Evolutionary conservation across 2,888 invertebrate species (phyloP), one percentile per base, ranked within the genome.

Genomic region (Orthosia gothica): DNA sequence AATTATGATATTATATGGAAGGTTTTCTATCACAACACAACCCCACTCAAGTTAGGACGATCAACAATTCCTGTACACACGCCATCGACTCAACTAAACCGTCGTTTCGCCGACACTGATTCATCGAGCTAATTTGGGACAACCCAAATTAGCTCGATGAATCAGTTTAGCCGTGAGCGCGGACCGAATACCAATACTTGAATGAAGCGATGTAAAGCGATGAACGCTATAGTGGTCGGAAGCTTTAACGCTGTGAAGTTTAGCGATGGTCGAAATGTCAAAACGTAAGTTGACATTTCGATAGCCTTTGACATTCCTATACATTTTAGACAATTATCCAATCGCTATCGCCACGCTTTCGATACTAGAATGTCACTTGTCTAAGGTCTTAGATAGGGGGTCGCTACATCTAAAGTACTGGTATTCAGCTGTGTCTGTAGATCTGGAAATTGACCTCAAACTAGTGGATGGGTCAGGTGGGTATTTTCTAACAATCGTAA

Each of bases 141-240:
- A n/a, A n/a, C 67, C 73, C 73, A 80, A 83, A 80, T 83, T 78
- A 83, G 72, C 72, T 55, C 80, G 54, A 80, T 78, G 83, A 80
- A 82, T 82, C 80, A 82, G 72, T 80, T 82, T 82, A 72, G 74
- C 68, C 63, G 32, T 59, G 58, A 47, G 78, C 79, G 79, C 52
- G 55, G 18, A 13, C 49, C 61, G 83, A 78, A 80, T 80, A 65
- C 61, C 61, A 80, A 80, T 78, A 73, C 47, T 78, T 20, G 50
- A 57, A 78, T 78, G 57, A 78, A 80, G 73, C 83, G 55, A 55
- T 63, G 58, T 71, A 59, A 77, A 82, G 67, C 80, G 49, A 57
- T 72, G 59, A 61, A 58, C 59, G 63, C 26, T 18, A 40, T 45
- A 68, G 83, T 45, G 73, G 70, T 47, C 26, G 47, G 76, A 57